Evolutionary conservation across 2,888 invertebrate genomes (phyloP).

Genomic region (Catotricha subobsoleta): DNA sequence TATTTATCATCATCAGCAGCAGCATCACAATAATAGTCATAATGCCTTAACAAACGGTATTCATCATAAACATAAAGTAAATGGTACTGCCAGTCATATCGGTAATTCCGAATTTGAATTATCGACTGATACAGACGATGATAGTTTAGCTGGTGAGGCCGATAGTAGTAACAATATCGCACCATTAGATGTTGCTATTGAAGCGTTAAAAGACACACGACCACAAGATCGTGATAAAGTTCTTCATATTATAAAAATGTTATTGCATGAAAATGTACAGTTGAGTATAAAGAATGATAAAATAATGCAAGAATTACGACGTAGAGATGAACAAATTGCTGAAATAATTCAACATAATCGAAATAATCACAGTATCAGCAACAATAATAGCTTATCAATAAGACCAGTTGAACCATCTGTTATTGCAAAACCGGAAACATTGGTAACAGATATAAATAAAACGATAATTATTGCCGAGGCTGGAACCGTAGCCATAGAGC

Average conservation of each 20-base stretch:
- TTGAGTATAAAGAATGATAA: conserved; percentile 14
- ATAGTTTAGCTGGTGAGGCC: conserved; percentile 27
- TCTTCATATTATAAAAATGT: conserved; percentile 19
- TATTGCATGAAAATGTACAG: conserved; percentile 27
- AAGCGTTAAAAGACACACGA: conserved; percentile 24
- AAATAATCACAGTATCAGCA: background rate
- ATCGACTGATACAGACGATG: conserved; percentile 56
- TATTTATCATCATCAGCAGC: conserved; percentile 13
- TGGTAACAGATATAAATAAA: too few relatives aligned
- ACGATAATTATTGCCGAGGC: too few relatives aligned
- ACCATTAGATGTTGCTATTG: conserved; percentile 27
- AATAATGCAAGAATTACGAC: conserved; percentile 16
- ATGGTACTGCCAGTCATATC: background rate
- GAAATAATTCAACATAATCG: conserved; percentile 16
- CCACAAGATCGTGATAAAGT: conserved; percentile 26
- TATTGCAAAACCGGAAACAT: background rate
- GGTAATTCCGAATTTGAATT: conserved; percentile 44
- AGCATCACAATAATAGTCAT: conserved; percentile 6
- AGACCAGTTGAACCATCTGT: background rate
- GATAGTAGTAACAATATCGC: conserved; percentile 28
- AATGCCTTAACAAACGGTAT: background rate
- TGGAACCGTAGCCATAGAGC: background rate
- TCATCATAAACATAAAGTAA: conserved; percentile 4
- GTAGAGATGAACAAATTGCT: conserved; percentile 23
- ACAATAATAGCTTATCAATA: background rate